Evolutionary conservation across 2,797 vertebrate species (phyloP).

Genomic region (Centroberyx gerrardi): DNA sequence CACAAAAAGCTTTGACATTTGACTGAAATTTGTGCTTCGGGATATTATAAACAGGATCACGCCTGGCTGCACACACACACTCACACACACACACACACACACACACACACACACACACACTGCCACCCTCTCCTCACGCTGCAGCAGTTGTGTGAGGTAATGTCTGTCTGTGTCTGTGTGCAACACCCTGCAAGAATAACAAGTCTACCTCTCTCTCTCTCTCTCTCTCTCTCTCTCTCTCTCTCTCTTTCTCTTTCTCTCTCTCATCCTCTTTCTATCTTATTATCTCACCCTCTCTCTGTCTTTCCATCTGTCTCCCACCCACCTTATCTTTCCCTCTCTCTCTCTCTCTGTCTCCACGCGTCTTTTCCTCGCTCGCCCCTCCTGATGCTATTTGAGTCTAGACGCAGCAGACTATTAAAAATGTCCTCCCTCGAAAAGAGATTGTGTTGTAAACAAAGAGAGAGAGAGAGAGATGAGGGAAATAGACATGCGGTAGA

Average conservation of each 20-base stretch:
- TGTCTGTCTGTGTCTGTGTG: conserved; percentile 77
- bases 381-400: conserved; percentile 56
- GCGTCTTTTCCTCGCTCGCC: conserved; percentile 12
- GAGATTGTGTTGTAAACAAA: conserved; percentile 63
- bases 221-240: conserved; percentile 54
- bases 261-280: conserved; percentile 49
- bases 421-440: conserved; percentile 68
- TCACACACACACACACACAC: conserved; percentile 47
- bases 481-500: neutral
- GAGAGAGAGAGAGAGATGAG: conserved; percentile 10
- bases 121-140: conserved; percentile 70
- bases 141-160: conserved; percentile 86
- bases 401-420: conserved; percentile 68
- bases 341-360: conserved; percentile 18
- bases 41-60: conserved; percentile 58
- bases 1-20: conserved; percentile 55
- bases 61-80: conserved; percentile 43
- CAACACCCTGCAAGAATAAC: conserved; percentile 77
- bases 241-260: conserved; percentile 53
- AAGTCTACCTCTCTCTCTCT: conserved; percentile 64
- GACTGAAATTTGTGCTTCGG: conserved; percentile 56
- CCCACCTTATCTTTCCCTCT: neutral
- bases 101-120: conserved; percentile 50
- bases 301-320: neutral
- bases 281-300: conserved; percentile 35